Base-by-base conservation (phyloP, 2,888 invertebrate genomes). In the Nemapogon koenigi region DNA sequence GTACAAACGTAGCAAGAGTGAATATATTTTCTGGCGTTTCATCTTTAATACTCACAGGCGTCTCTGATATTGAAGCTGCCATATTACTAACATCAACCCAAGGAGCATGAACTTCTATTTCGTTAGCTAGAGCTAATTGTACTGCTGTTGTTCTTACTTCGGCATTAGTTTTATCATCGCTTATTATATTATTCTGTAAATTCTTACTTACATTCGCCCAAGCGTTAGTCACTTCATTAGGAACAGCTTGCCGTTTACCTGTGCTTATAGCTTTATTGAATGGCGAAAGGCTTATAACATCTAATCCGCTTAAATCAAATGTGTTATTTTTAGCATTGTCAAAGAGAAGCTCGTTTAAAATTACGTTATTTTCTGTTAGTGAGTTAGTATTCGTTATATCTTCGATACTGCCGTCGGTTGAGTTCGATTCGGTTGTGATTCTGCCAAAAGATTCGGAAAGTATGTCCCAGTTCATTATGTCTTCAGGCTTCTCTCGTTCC, bases 11-110 rank as follows among this genome's bases (percentile, higher is more conserved):
- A 11, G 81, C 81, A 3, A 82, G 56, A 4, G 83, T 80, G 49
- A 81, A 81, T 43, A 81, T 71, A 47, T 60, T 79, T 49, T 82
- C 82, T 44, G 67, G 84, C 29, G 57, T 76, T 61, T 73, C 81
- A 47, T 83, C 82, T 57, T 85, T 83, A 29, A 85, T 83, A 45
- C 82, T 83, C 0, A 88, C 78, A 14, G 84, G 84, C 1, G 84
- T 82, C 67, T 84, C 81, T 44, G 83, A 81, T 54, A 83, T 78
- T 28, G 83, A 83, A 1, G 86, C 83, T 1, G 87, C 84, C 39
- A 89, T 62, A 3, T 86, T 85, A 46, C 85, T 87, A 0, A 88
- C 87, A 52, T 90, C 88, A 2, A 87, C 81, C 90, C 90, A 90
- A 1, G 87, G 85, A 0, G 87, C 83, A 43, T 89, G 87, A 27